A percentile compares a stretch with the other conserved stretches of the same genome.
Conservation (phyloP, 2,797 vertebrate species). For the Anguilla pacifica region DNA sequence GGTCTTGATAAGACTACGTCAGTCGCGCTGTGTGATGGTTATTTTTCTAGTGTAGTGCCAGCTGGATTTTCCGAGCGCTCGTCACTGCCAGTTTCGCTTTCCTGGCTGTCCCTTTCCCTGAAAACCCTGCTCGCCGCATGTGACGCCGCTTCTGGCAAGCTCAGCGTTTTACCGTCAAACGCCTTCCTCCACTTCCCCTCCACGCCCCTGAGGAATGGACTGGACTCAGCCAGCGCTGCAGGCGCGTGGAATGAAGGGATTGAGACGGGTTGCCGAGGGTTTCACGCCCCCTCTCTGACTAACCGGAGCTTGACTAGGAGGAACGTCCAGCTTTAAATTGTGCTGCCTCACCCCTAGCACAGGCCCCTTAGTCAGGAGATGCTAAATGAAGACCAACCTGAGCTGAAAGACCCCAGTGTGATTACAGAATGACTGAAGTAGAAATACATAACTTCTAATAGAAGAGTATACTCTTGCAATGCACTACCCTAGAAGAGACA, state of each 20-base stretch:
- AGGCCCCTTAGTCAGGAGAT: background rate
- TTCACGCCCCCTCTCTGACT: background rate
- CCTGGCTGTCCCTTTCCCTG: background rate
- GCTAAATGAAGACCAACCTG: slow-evolving; percentile 1
- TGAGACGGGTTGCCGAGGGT: background rate
- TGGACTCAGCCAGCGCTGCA: background rate
- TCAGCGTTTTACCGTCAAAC: background rate
- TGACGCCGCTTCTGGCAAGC: background rate
- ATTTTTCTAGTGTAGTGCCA: background rate
- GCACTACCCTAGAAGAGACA: slow-evolving; percentile 4
- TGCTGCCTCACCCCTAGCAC: background rate
- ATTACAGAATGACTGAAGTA: background rate
- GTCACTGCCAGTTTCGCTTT: background rate
- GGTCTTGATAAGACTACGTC: background rate
- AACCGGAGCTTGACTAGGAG: background rate
- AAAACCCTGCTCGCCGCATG: background rate
- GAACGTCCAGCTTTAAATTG: background rate
- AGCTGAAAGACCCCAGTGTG: slow-evolving; percentile 5
- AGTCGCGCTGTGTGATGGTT: background rate
- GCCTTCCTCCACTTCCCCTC: slow-evolving; percentile 15
- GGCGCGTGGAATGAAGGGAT: background rate
- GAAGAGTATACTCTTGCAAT: background rate
- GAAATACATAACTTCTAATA: background rate
- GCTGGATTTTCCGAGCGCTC: background rate
- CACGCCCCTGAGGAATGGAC: background rate